Conservation (phyloP, 2,113 vertebrate species). For the Nothocercus julius region DNA sequence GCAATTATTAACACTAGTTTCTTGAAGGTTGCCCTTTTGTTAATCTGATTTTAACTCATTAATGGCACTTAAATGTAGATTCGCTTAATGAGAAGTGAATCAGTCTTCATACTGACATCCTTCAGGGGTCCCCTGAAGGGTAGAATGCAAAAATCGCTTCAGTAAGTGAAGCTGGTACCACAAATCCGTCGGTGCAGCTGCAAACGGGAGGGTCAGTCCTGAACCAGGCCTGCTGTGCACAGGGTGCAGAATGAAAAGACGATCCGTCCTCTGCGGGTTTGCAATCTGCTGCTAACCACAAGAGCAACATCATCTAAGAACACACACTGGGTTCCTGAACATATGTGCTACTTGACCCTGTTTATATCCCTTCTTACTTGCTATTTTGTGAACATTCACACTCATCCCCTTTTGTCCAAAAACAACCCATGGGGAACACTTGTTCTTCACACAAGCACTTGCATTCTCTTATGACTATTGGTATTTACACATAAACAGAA, state of each 20-base stretch:
- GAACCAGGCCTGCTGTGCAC: neutral
- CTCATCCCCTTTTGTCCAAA: neutral
- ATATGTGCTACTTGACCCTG: neutral
- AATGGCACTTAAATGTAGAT: neutral
- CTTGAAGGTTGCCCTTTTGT: neutral
- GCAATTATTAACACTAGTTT: neutral
- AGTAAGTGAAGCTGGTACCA: neutral
- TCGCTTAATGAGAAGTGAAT: neutral
- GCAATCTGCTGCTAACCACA: neutral
- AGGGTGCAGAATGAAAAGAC: neutral
- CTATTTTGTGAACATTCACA: neutral
- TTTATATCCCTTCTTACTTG: neutral
- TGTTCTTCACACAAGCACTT: neutral
- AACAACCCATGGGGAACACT: neutral
- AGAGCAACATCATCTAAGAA: neutral
- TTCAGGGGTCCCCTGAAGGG: neutral
- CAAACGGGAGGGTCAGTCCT: rapidly evolving
- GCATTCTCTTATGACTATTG: neutral
- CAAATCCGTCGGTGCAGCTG: neutral
- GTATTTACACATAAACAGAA: slow-evolving; percentile 24
- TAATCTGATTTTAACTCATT: neutral
- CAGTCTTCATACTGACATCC: neutral
- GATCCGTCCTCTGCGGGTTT: rapidly evolving
- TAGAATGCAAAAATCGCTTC: neutral
- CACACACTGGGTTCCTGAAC: neutral